Evolutionary conservation across 92 coral and sea anemone species (phyloP).

Genomic region (Meandrina meandrites): DNA sequence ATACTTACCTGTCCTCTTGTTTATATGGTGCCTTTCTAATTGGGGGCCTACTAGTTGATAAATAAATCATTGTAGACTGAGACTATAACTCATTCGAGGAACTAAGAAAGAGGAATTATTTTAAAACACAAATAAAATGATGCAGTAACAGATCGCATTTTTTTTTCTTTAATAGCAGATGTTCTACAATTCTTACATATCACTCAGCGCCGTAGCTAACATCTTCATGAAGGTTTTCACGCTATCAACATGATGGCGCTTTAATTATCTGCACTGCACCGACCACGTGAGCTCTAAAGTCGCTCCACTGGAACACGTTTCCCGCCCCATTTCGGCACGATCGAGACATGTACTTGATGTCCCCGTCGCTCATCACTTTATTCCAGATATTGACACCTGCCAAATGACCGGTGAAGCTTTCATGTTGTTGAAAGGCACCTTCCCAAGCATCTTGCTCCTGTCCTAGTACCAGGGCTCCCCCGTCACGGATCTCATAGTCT

Average conservation of each 20-base stretch:
- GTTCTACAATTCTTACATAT: too few species aligned
- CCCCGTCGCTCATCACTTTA: not conserved
- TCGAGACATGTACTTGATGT: not conserved
- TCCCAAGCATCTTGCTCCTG: not conserved
- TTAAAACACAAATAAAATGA: too few species aligned
- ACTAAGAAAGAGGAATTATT: too few species aligned
- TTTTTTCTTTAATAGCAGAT: too few species aligned
- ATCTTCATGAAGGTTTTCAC: not conserved
- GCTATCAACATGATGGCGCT: not conserved
- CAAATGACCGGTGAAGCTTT: constrained; percentile 1
- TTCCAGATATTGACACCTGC: constrained; percentile 13
- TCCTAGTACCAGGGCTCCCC: constrained; percentile 4
- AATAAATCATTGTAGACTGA: too few species aligned
- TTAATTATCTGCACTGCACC: not conserved
- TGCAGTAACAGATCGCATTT: too few species aligned
- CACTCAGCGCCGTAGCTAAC: not conserved
- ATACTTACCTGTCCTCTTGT: too few species aligned
- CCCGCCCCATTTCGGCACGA: not conserved
- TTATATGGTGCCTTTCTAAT: too few species aligned
- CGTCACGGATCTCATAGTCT: constrained; percentile 3
- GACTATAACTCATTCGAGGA: too few species aligned
- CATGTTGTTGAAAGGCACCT: not conserved
- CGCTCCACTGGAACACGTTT: not conserved
- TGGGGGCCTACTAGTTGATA: too few species aligned
- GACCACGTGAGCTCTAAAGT: not conserved